These are phyloP conservation scores for Holothuria glaberrima DNA, from an alignment of 35 echinoderm and acorn worm species.

Conservation along the genomic window DNA sequence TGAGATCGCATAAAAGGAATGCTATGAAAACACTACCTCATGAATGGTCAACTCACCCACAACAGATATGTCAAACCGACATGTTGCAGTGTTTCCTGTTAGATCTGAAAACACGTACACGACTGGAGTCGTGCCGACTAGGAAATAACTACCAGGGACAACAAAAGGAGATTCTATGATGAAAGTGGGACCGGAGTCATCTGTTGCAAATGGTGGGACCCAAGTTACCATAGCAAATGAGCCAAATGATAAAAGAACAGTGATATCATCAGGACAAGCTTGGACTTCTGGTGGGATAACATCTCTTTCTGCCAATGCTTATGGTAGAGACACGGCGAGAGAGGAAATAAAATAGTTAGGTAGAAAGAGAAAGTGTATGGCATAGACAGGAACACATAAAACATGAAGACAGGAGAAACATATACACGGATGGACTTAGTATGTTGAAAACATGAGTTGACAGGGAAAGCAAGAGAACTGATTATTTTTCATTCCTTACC, in stretches of 20 bases:
- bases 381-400: not conserved
- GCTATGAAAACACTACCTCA: not conserved
- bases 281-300: not conserved
- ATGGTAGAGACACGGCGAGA: not conserved
- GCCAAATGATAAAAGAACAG: not conserved
- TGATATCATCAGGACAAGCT: constrained; percentile 26
- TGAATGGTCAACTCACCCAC: not conserved
- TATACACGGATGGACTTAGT: too few relatives aligned
- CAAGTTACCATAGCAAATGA: constrained; percentile 25
- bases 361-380: not conserved
- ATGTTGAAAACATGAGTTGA: too few relatives aligned
- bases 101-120: constrained; percentile 28
- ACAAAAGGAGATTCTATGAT: constrained; percentile 7
- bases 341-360: not conserved
- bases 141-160: constrained; percentile 20
- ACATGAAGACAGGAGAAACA: not conserved
- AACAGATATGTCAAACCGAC: constrained; percentile 18
- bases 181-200: not conserved
- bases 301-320: not conserved
- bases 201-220: not conserved
- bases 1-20: too few relatives aligned
- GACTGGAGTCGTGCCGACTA: not conserved
- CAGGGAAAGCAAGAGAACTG: too few relatives aligned
- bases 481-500: too few relatives aligned
- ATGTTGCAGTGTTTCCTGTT: constrained; percentile 32